Conservation (phyloP, 2,888 invertebrate genomes). For the Leptinotarsa tumamoca region DNA sequence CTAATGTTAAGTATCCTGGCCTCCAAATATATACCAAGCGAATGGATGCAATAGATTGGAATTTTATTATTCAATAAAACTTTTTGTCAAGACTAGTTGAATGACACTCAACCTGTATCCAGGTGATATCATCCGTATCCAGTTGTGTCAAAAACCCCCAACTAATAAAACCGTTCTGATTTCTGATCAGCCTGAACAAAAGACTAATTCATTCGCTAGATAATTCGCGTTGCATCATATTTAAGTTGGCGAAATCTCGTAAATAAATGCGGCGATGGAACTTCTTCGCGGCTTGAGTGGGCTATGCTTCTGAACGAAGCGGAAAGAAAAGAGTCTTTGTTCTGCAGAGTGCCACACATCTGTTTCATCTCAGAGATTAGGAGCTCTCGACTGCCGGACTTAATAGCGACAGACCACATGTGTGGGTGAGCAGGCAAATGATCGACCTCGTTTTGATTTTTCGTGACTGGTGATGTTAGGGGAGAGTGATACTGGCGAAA, state of each 20-base stretch:
- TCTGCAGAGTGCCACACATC: constrained; percentile 53
- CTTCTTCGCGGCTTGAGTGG: constrained; percentile 43
- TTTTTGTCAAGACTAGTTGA: no score
- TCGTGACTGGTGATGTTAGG: constrained; percentile 47
- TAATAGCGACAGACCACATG: constrained; percentile 55
- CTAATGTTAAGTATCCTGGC: no score
- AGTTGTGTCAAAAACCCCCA: neutral
- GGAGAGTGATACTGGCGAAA: constrained; percentile 26
- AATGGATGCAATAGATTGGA: no score
- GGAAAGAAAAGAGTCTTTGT: constrained; percentile 56
- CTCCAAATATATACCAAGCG: no score
- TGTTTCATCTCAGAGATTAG: constrained; percentile 58
- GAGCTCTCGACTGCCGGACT: constrained; percentile 54
- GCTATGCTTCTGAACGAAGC: constrained; percentile 45
- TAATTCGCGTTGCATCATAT: constrained; percentile 39
- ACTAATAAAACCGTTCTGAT: constrained; percentile 16
- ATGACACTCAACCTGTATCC: no score
- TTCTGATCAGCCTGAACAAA: constrained; percentile 25
- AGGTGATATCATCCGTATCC: no score
- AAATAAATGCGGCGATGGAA: constrained; percentile 15
- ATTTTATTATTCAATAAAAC: no score
- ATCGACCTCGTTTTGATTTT: constrained; percentile 54
- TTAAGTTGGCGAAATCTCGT: constrained; percentile 44
- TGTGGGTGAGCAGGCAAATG: constrained; percentile 50
- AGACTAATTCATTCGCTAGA: constrained; percentile 26